Evolutionary conservation across 2,113 vertebrate species (phyloP).

Genomic region (Pseudopodoces humilis): DNA sequence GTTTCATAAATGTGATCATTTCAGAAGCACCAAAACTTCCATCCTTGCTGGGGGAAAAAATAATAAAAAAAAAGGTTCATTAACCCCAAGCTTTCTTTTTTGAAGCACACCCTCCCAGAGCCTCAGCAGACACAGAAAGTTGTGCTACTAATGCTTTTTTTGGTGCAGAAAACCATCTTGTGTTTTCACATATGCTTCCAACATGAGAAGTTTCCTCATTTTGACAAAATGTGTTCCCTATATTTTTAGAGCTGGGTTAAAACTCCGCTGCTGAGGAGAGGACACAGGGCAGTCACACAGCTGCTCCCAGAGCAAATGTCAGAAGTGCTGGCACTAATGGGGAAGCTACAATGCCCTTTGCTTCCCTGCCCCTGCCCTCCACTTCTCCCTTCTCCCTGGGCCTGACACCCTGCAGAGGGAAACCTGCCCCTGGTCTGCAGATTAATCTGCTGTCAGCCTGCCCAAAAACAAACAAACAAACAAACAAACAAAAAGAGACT

Average conservation of each 20-base stretch:
- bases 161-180: neutral
- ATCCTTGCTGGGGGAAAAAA: neutral
- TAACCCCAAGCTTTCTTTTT: neutral
- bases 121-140: neutral
- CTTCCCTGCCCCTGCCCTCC: constrained; percentile 39
- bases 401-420: neutral
- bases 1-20: neutral
- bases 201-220: neutral
- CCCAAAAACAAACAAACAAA: neutral
- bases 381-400: constrained; percentile 33
- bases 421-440: neutral
- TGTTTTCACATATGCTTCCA: neutral
- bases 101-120: neutral
- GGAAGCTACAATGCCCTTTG: constrained; percentile 9
- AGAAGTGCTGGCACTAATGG: neutral
- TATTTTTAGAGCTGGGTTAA: constrained; percentile 3
- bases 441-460: neutral
- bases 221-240: neutral
- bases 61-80: neutral
- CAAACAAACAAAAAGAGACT: neutral
- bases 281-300: neutral
- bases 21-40: neutral
- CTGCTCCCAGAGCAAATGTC: neutral
- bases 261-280: neutral
- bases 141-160: neutral